These are phyloP conservation scores for Laticauda laticaudata DNA, from an alignment of 2,113 vertebrate genomes.

Conservation along the genomic window DNA sequence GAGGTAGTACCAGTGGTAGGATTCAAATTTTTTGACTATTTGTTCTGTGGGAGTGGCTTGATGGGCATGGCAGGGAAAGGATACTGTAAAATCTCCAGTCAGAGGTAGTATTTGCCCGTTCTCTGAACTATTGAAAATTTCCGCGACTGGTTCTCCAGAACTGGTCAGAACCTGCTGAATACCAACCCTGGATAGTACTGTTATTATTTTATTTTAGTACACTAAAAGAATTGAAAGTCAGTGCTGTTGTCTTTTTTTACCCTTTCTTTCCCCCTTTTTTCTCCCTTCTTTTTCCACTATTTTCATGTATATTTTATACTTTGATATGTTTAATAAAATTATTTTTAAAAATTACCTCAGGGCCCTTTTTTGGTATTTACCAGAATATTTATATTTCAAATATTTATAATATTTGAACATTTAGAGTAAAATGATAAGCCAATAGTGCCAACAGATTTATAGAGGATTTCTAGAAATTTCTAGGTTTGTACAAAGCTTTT, in stretches of 20 bases:
- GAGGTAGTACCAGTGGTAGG: no score
- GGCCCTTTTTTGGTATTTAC: neutral
- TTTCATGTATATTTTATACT: neutral
- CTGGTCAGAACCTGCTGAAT: no score
- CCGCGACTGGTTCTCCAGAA: no score
- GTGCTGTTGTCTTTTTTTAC: neutral
- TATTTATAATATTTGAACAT: neutral
- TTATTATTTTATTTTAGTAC: neutral
- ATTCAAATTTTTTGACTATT: no score
- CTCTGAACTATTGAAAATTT: no score
- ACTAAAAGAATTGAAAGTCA: neutral
- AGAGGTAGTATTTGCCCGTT: no score
- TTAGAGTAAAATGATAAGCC: neutral
- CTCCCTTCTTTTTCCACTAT: neutral
- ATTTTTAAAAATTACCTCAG: neutral
- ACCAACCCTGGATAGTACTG: no score
- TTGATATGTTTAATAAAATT: neutral
- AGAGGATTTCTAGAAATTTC: neutral
- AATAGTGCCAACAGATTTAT: neutral
- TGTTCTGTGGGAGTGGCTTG: no score
- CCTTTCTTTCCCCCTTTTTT: neutral
- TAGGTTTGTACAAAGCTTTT: neutral
- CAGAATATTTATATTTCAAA: neutral
- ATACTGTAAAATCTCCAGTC: no score
- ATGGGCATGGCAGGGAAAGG: no score